Evolutionary conservation across 35 echinoderm and acorn worm genomes (phyloP).

Genomic region (Heliocidaris tuberculata): DNA sequence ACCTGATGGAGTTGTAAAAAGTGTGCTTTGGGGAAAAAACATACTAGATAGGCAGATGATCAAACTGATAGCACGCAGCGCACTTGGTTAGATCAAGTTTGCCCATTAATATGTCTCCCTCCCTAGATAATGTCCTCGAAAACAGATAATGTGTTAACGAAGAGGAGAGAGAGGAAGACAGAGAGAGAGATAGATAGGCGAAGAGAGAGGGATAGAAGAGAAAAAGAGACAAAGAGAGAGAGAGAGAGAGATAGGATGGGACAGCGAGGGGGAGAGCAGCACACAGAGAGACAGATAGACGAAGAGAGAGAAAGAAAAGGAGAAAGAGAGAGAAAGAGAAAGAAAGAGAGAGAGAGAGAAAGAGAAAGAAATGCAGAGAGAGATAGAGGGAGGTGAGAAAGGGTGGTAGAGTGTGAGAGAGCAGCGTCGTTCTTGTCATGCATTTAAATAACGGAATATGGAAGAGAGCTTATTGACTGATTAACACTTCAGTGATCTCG

Average conservation of each 20-base stretch:
- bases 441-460: too few species aligned
- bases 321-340: neutral
- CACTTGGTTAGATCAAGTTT: neutral
- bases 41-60: neutral
- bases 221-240: neutral
- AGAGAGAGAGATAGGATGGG: neutral
- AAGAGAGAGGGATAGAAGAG: neutral
- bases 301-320: too few species aligned
- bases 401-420: too few species aligned
- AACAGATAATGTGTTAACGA: too few species aligned
- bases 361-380: too few species aligned
- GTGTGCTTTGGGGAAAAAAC: neutral
- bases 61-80: neutral
- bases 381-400: neutral
- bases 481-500: too few species aligned
- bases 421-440: too few species aligned
- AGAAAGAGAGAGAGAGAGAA: neutral
- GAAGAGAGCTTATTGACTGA: too few species aligned
- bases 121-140: neutral
- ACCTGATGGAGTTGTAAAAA: neutral
- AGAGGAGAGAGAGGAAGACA: too few species aligned
- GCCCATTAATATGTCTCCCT: neutral
- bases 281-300: too few species aligned
- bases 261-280: neutral
- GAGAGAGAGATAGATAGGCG: too few species aligned